Percentiles rank a stretch among this genome's conserved stretches.
Conservation (phyloP, 1,140 invertebrate genomes). For the Papilio helenus region DNA sequence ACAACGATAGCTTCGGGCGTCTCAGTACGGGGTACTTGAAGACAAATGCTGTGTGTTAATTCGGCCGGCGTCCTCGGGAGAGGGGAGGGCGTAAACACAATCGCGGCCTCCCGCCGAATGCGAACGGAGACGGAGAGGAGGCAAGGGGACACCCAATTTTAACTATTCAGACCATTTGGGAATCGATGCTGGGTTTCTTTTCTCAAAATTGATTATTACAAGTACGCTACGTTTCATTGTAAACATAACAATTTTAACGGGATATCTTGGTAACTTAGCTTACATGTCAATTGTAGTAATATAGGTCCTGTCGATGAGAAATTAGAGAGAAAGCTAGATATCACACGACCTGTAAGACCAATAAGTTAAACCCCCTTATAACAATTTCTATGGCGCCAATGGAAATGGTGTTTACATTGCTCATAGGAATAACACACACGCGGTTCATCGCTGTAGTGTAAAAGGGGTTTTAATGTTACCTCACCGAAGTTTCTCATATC, state of each 20-base stretch:
- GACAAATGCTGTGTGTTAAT: constrained; percentile 78
- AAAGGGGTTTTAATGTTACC: constrained; percentile 7
- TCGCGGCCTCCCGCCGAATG: constrained; percentile 77
- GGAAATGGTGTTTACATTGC: background rate
- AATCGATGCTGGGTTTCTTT: constrained; percentile 16
- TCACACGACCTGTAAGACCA: background rate
- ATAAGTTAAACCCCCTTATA: background rate
- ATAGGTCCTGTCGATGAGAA: too few relatives aligned
- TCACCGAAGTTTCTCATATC: background rate
- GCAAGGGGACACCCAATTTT: constrained; percentile 27
- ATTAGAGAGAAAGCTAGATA: background rate
- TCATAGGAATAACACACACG: background rate
- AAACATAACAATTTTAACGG: too few relatives aligned
- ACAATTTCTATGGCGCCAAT: too few relatives aligned
- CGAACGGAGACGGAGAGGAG: constrained; percentile 69
- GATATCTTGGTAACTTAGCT: too few relatives aligned
- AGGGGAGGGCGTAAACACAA: constrained; percentile 73
- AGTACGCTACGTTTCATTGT: too few relatives aligned
- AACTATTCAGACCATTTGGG: constrained; percentile 22
- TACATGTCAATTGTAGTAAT: too few relatives aligned
- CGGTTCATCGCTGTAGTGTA: background rate
- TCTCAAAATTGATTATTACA: background rate
- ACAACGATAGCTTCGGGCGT: constrained; percentile 41
- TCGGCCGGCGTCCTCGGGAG: constrained; percentile 61
- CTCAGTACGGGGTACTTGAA: constrained; percentile 48